Percentiles rank a stretch among this genome's conserved stretches.
These are phyloP conservation scores for Crotalus helleri DNA, from an alignment of 2,113 vertebrate genomes.

Conservation along the genomic window DNA sequence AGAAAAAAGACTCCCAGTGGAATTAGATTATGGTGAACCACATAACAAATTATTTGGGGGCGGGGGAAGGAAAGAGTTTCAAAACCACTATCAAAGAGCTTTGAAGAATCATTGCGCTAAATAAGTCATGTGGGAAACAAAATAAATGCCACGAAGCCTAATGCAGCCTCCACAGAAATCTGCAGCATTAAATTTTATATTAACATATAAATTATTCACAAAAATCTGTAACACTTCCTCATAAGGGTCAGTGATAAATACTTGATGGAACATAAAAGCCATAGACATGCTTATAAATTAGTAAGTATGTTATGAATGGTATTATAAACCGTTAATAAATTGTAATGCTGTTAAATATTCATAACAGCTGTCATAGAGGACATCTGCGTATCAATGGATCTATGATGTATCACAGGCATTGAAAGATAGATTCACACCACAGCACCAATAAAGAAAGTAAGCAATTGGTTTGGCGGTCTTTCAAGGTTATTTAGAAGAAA, in stretches of 20 bases:
- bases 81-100: conserved; percentile 1
- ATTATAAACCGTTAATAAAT: conserved; percentile 26
- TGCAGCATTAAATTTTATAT: conserved; percentile 5
- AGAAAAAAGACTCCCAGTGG: not conserved
- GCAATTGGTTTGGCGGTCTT: not conserved
- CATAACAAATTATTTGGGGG: not conserved
- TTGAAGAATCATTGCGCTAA: conserved; percentile 18
- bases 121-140: conserved; percentile 11
- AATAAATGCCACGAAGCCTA: conserved; percentile 9
- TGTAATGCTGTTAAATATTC: conserved; percentile 1
- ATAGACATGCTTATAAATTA: conserved; percentile 32
- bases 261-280: conserved; percentile 29
- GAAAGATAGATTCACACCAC: not conserved
- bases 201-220: not conserved
- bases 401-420: not conserved
- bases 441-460: not conserved
- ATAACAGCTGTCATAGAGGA: conserved; percentile 13
- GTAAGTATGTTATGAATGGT: conserved; percentile 22
- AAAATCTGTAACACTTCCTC: conserved; percentile 21
- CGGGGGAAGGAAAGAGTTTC: not conserved
- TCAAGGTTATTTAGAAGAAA: not conserved
- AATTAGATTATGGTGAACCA: not conserved
- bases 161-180: not conserved
- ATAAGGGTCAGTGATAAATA: conserved; percentile 37
- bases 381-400: conserved; percentile 21